phyloP scores from a whole-genome alignment of 1,140 invertebrate genomes.

The Ceratina japonica region DNA sequence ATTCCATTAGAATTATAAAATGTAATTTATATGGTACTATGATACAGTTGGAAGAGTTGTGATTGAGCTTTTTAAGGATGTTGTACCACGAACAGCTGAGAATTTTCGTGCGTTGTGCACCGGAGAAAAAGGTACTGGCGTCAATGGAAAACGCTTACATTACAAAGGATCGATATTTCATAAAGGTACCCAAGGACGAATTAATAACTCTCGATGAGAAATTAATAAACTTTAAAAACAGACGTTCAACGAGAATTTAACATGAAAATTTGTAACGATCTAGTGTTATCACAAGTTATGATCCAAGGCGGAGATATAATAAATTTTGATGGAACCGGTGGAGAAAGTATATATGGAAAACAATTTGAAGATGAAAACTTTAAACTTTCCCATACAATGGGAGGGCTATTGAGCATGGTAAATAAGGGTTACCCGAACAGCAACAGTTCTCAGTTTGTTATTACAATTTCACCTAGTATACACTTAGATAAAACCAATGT shows the following conservation, averaged over 20 bases:
- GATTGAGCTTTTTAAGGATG: conserved; percentile 90
- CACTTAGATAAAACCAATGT: conserved; percentile 95
- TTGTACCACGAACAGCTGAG: conserved; percentile 93
- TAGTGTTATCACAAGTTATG: conserved; percentile 88
- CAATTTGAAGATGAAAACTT: conserved; percentile 96
- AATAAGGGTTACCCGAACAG: conserved; percentile 91
- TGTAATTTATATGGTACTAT: conserved; percentile 61
- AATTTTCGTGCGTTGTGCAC: conserved; percentile 95
- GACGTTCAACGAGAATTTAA: neutral
- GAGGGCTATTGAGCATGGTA: conserved; percentile 92
- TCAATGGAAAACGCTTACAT: conserved; percentile 85
- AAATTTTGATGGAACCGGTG: conserved; percentile 90
- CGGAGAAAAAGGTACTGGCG: conserved; percentile 88
- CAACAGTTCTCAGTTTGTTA: conserved; percentile 97
- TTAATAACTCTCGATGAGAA: conserved; percentile 87
- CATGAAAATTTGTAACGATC: conserved; percentile 62
- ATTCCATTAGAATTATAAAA: conserved; percentile 49
- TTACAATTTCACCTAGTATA: conserved; percentile 89
- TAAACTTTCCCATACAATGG: conserved; percentile 81
- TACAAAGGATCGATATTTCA: conserved; percentile 89
- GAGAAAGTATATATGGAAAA: conserved; percentile 95
- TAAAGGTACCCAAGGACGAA: conserved; percentile 84
- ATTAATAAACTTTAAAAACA: neutral
- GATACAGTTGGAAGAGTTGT: conserved; percentile 88
- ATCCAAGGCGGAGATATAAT: conserved; percentile 92